A percentile compares a stretch with the other conserved stretches of the same genome.
phyloP scores from a whole-genome alignment of 2,888 invertebrate species.

The Epirrhoe alternata region DNA sequence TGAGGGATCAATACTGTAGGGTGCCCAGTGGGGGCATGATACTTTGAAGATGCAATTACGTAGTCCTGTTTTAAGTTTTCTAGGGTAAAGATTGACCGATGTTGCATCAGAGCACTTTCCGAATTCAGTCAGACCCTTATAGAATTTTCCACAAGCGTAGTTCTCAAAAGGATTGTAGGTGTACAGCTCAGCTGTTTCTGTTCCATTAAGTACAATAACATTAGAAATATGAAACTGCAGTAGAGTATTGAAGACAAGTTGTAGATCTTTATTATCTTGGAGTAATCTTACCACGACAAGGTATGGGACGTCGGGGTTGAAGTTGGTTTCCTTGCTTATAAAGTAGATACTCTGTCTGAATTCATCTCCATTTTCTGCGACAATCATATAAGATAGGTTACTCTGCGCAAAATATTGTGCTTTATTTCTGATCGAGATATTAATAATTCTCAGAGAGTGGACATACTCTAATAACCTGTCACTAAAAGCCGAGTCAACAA shows the following conservation, averaged over 20 bases:
- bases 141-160: conserved; percentile 65
- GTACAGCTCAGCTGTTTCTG: conserved; percentile 51
- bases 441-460: conserved; percentile 32
- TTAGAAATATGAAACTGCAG: conserved; percentile 51
- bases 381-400: conserved; percentile 50
- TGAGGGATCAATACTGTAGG: conserved; percentile 52
- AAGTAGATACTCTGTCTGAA: conserved; percentile 42
- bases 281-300: conserved; percentile 53
- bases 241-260: conserved; percentile 55
- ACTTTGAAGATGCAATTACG: conserved; percentile 60
- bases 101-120: conserved; percentile 56
- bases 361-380: conserved; percentile 37
- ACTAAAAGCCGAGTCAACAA: conserved; percentile 34
- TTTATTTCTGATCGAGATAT: conserved; percentile 6
- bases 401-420: background rate
- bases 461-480: conserved; percentile 41
- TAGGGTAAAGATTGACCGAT: conserved; percentile 48
- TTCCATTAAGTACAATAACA: conserved; percentile 56
- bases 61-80: conserved; percentile 55
- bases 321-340: conserved; percentile 49
- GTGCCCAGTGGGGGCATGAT: conserved; percentile 59
- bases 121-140: conserved; percentile 51
- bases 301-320: conserved; percentile 60
- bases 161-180: conserved; percentile 68
- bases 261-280: conserved; percentile 35